A percentile compares a stretch with the other conserved stretches of the same genome.
These are phyloP conservation scores for Hypena proboscidalis DNA, from an alignment of 2,888 invertebrate genomes.

Conservation along the genomic window DNA sequence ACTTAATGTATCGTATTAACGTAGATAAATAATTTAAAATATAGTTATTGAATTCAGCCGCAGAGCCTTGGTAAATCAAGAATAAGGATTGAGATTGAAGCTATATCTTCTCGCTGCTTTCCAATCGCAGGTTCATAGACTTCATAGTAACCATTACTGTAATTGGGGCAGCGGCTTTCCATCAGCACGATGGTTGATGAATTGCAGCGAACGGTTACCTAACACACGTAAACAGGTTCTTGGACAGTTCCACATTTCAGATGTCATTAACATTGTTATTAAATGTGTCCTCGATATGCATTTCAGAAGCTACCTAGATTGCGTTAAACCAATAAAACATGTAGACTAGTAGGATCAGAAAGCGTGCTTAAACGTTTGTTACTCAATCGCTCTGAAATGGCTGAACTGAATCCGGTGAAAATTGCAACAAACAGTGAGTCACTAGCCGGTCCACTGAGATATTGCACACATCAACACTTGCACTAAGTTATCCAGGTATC, in stretches of 20 bases:
- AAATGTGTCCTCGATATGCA: conserved; percentile 9
- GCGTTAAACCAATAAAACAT: conserved; percentile 15
- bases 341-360: conserved; percentile 24
- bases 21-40: too few relatives aligned
- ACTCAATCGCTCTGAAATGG: conserved; percentile 30
- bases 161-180: too few relatives aligned
- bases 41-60: too few relatives aligned
- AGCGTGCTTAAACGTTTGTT: conserved; percentile 33
- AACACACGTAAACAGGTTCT: too few relatives aligned
- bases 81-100: too few relatives aligned
- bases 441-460: conserved; percentile 6
- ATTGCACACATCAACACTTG: conserved; percentile 5
- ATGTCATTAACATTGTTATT: conserved; percentile 1
- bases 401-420: conserved; percentile 32
- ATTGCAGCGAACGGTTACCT: too few relatives aligned
- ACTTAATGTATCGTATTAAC: too few relatives aligned
- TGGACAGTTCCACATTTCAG: background rate
- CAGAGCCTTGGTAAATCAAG: too few relatives aligned
- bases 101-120: too few relatives aligned
- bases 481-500: conserved; percentile 13
- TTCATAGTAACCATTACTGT: too few relatives aligned
- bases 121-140: too few relatives aligned
- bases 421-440: conserved; percentile 23
- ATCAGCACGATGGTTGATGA: too few relatives aligned
- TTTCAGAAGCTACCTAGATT: conserved; percentile 10